Evolutionary conservation across 2,888 invertebrate genomes (phyloP).

Genomic region (Plebejus argus): DNA sequence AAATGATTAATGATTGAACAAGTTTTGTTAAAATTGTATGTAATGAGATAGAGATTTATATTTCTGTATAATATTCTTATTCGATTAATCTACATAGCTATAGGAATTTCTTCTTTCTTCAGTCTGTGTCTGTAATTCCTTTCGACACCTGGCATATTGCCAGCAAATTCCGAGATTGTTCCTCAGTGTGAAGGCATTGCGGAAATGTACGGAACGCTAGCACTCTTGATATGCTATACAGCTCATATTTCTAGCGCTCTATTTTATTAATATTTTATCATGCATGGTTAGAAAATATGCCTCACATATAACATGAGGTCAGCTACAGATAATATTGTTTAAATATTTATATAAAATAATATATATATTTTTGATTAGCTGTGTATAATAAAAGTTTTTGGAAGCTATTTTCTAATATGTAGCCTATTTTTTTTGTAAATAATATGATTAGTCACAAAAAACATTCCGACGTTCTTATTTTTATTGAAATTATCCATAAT

Average conservation of each 20-base stretch:
- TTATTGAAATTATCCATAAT: not conserved
- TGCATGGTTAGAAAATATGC: not conserved
- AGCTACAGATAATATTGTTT: too few relatives aligned
- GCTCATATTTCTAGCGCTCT: not conserved
- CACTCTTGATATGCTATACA: constrained; percentile 8
- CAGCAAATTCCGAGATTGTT: constrained; percentile 15
- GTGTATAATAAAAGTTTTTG: too few relatives aligned
- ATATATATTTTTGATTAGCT: too few relatives aligned
- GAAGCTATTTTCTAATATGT: too few relatives aligned
- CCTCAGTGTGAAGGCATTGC: constrained; percentile 12
- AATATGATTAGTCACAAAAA: too few relatives aligned
- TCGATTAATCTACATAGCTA: not conserved
- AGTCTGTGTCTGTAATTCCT: not conserved
- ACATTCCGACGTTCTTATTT: not conserved
- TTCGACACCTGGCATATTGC: constrained; percentile 3
- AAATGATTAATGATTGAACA: not conserved
- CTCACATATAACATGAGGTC: not conserved
- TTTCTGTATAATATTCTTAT: not conserved
- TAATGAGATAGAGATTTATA: not conserved
- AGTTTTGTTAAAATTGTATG: too few relatives aligned
- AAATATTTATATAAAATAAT: too few relatives aligned
- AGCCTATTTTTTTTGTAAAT: too few relatives aligned
- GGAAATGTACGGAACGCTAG: not conserved
- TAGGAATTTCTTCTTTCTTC: not conserved
- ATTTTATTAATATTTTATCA: not conserved